A percentile compares a stretch with the other conserved stretches of the same genome.
Conservation (phyloP, 2,888 invertebrate genomes). For the Drosophila dives region DNA sequence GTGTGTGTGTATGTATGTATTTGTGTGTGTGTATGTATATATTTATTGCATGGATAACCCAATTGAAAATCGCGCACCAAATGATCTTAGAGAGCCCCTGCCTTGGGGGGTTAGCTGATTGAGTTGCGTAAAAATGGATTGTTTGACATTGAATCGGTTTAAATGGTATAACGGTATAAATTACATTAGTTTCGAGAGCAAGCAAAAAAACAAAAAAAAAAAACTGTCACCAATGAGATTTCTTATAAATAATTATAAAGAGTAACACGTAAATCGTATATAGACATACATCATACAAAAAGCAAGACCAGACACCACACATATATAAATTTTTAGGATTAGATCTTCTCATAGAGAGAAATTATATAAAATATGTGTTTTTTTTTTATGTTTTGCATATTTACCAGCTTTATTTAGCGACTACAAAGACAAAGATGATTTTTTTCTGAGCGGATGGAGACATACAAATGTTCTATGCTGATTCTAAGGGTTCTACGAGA, state of each 20-base stretch:
- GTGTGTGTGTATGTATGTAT: slow-evolving; percentile 27
- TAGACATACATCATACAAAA: slow-evolving; percentile 17
- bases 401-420: slow-evolving; percentile 74
- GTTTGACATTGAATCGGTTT: slow-evolving; percentile 29
- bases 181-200: slow-evolving; percentile 67
- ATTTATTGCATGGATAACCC: slow-evolving; percentile 36
- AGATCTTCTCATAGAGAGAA: slow-evolving; percentile 11
- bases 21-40: slow-evolving; percentile 22
- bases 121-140: slow-evolving; percentile 23
- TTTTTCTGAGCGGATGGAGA: slow-evolving; percentile 27
- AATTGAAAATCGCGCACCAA: slow-evolving; percentile 71
- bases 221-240: slow-evolving; percentile 69
- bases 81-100: slow-evolving; percentile 43
- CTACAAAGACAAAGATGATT: slow-evolving; percentile 60
- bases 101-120: slow-evolving; percentile 29
- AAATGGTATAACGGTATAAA: slow-evolving; percentile 28
- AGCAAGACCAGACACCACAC: slow-evolving; percentile 76
- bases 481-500: neutral
- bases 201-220: slow-evolving; percentile 45
- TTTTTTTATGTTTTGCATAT: slow-evolving; percentile 63
- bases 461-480: slow-evolving; percentile 18
- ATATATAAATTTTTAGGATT: slow-evolving; percentile 45
- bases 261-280: slow-evolving; percentile 43
- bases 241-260: slow-evolving; percentile 55
- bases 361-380: slow-evolving; percentile 17